Conservation (phyloP, 2,888 invertebrate genomes). For the Gonocerus acuteangulatus region DNA sequence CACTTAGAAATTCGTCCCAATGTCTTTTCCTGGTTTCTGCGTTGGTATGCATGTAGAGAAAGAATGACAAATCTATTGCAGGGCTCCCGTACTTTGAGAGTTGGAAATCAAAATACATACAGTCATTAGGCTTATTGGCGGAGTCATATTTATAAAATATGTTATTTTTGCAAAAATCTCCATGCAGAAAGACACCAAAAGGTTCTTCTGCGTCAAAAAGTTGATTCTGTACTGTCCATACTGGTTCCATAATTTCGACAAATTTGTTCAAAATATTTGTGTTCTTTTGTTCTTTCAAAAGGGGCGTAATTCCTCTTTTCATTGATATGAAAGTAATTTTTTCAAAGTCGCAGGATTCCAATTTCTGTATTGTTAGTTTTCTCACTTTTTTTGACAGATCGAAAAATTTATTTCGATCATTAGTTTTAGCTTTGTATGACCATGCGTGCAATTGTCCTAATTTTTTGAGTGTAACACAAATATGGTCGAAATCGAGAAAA, state of each 20-base stretch:
- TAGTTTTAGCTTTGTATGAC: slow-evolving; percentile 40
- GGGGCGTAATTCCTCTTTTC: slow-evolving; percentile 1
- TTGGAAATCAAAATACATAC: slow-evolving; percentile 42
- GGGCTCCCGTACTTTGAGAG: slow-evolving; percentile 41
- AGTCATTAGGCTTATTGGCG: slow-evolving; percentile 40
- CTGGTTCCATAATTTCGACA: background rate
- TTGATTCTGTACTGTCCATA: background rate
- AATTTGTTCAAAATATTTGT: background rate
- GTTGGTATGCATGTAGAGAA: slow-evolving; percentile 43
- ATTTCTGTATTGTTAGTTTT: background rate
- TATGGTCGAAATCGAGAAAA: slow-evolving; percentile 40
- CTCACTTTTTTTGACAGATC: background rate
- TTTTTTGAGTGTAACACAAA: slow-evolving; percentile 34
- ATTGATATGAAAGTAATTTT: background rate
- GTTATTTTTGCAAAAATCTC: slow-evolving; percentile 45
- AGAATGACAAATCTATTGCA: slow-evolving; percentile 42
- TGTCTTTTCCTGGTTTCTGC: slow-evolving; percentile 39
- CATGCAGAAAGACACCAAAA: slow-evolving; percentile 42
- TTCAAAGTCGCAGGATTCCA: background rate
- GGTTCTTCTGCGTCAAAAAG: slow-evolving; percentile 32
- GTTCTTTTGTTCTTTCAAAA: background rate
- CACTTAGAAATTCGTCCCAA: slow-evolving; percentile 39
- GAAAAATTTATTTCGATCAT: background rate
- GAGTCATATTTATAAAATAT: slow-evolving; percentile 42
- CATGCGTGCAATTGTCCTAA: slow-evolving; percentile 41